These are phyloP conservation scores for Characodon lateralis DNA, from an alignment of 2,797 vertebrate species.

Conservation along the genomic window DNA sequence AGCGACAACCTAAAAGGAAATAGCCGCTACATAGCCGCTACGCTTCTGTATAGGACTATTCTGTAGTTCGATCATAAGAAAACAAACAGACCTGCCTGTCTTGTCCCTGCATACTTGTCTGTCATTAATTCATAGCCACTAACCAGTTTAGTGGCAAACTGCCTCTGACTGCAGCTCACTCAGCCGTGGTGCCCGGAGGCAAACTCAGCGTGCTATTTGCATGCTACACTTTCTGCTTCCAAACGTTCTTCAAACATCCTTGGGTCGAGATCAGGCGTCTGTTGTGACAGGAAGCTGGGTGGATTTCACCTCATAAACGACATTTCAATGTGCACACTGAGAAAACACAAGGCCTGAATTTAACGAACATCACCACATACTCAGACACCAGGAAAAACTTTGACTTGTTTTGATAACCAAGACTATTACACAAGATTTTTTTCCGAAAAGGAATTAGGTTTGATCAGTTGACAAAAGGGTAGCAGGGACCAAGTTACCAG, in stretches of 20 bases:
- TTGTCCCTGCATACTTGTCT: slow-evolving; percentile 50
- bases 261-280: slow-evolving; percentile 23
- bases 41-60: slow-evolving; percentile 30
- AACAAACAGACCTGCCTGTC: slow-evolving; percentile 58
- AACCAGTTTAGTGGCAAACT: slow-evolving; percentile 58
- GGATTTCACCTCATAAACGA: slow-evolving; percentile 29
- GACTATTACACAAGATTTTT: not conserved
- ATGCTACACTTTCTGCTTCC: slow-evolving; percentile 43
- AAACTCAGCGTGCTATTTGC: slow-evolving; percentile 46
- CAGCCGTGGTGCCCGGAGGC: slow-evolving; percentile 31
- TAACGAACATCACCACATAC: slow-evolving; percentile 7
- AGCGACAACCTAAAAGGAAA: slow-evolving; percentile 38
- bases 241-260: slow-evolving; percentile 56
- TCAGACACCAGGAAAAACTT: not conserved
- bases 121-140: slow-evolving; percentile 53
- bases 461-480: slow-evolving; percentile 1
- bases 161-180: slow-evolving; percentile 32
- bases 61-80: slow-evolving; percentile 38
- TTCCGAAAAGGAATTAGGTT: slow-evolving; percentile 5
- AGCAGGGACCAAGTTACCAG: not conserved
- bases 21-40: slow-evolving; percentile 14
- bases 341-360: slow-evolving; percentile 13
- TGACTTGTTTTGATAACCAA: not conserved
- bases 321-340: slow-evolving; percentile 16
- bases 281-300: slow-evolving; percentile 31